phyloP scores from a whole-genome alignment of 2,888 invertebrate species.

The Acronicta leporina region DNA sequence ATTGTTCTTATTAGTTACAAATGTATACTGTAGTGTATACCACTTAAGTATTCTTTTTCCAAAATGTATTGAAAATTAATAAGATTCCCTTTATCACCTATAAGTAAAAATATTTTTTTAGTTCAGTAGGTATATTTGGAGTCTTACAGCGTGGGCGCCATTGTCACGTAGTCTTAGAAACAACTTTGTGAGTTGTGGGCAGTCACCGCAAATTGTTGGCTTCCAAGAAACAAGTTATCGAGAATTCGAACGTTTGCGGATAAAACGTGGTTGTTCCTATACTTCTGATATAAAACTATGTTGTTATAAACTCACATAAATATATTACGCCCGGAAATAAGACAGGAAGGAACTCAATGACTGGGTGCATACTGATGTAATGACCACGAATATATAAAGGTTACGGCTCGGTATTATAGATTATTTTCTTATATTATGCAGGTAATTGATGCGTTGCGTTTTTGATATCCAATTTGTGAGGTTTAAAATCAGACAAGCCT shows the following conservation, averaged over 20 bases:
- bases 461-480: background rate
- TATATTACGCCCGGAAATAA: conserved; percentile 20
- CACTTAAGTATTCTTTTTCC: too few relatives aligned
- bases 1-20: conserved; percentile 29
- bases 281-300: background rate
- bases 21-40: conserved; percentile 40
- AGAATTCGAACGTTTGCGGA: background rate
- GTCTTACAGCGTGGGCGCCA: background rate
- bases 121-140: background rate
- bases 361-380: conserved; percentile 17
- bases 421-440: background rate
- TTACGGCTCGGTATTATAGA: background rate
- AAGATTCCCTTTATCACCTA: too few relatives aligned
- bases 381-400: conserved; percentile 1
- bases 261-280: background rate
- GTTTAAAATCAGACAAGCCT: too few relatives aligned
- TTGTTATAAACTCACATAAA: too few relatives aligned
- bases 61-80: too few relatives aligned
- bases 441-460: background rate
- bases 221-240: background rate
- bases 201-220: background rate
- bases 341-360: conserved; percentile 29
- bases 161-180: background rate
- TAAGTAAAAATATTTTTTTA: too few relatives aligned
- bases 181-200: background rate